Percentiles rank a stretch among this genome's conserved stretches.
Conservation (phyloP, 2,797 vertebrate species). For the Eurystomus glaucurus region DNA sequence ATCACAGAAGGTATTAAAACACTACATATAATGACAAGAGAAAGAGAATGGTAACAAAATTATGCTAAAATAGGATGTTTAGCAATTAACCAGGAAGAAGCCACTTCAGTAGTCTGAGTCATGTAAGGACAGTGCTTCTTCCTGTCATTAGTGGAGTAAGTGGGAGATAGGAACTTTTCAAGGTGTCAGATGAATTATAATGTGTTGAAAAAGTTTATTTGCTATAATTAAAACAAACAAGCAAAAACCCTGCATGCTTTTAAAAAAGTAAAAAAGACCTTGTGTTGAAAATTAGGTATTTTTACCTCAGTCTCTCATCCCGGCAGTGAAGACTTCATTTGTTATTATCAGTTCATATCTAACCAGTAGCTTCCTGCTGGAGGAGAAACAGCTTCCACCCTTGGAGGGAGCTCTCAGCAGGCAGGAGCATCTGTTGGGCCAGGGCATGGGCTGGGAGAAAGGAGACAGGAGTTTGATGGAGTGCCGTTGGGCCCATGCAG, state of each 20-base stretch:
- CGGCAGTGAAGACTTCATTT: background rate
- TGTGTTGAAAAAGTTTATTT: background rate
- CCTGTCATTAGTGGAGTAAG: background rate
- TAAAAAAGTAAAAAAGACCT: background rate
- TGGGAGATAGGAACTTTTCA: background rate
- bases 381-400: background rate
- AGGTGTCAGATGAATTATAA: background rate
- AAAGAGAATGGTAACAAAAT: background rate
- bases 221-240: background rate
- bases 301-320: fast-evolving
- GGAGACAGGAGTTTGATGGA: background rate
- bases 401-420: background rate
- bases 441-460: background rate
- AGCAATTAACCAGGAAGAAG: background rate
- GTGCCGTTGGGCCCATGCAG: background rate
- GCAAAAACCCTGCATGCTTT: background rate
- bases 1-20: background rate
- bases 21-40: background rate
- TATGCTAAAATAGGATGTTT: background rate
- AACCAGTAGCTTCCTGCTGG: background rate
- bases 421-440: background rate
- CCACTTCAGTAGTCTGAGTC: background rate
- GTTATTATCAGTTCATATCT: background rate
- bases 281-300: background rate
- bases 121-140: background rate